phyloP scores from a whole-genome alignment of 2,113 vertebrate species.

The Podocnemis expansa region DNA sequence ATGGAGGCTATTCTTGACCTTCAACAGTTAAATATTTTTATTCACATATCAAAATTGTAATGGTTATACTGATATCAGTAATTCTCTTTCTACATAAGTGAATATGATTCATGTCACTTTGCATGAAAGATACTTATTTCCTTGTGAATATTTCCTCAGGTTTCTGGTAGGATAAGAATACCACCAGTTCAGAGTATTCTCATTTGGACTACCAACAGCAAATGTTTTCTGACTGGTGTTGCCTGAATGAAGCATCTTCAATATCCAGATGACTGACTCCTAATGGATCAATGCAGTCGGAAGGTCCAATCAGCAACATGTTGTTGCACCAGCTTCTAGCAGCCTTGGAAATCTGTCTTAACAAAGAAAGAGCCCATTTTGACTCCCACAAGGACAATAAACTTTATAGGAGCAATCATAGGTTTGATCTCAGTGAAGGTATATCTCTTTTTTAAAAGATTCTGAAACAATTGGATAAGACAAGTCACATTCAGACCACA shows the following conservation, averaged over 20 bases:
- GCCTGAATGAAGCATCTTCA: not conserved
- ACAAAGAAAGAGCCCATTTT: not conserved
- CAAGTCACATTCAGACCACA: too few relatives aligned
- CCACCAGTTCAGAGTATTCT: not conserved
- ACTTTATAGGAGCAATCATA: not conserved
- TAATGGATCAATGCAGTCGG: not conserved
- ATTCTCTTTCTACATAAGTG: too few relatives aligned
- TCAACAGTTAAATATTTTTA: too few relatives aligned
- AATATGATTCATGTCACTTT: too few relatives aligned
- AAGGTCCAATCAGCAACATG: not conserved
- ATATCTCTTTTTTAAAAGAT: not conserved
- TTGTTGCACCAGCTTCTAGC: not conserved
- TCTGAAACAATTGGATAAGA: not conserved
- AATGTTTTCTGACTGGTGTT: not conserved
- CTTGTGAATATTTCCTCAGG: too few relatives aligned
- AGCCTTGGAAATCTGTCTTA: not conserved
- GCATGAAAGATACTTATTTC: too few relatives aligned
- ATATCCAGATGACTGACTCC: not conserved
- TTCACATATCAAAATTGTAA: too few relatives aligned
- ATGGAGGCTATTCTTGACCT: too few relatives aligned
- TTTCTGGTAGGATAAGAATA: too few relatives aligned
- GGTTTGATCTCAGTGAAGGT: not conserved
- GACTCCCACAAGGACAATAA: not conserved
- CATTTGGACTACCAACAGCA: not conserved
- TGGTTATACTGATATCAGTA: too few relatives aligned